Evolutionary conservation across 2,888 invertebrate species (phyloP).

Genomic region (Apamea crenata): DNA sequence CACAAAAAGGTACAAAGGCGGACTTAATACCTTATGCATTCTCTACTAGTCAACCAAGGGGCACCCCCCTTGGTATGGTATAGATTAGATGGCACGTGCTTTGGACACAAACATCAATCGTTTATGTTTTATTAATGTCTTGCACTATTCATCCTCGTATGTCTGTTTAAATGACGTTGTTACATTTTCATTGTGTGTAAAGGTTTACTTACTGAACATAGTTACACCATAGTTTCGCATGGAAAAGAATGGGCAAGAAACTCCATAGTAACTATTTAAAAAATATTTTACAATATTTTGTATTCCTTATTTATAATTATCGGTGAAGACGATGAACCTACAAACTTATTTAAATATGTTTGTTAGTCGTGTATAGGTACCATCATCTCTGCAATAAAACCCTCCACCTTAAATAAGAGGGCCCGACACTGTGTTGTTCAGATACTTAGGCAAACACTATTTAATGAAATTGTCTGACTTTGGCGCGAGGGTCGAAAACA

Average conservation of each 20-base stretch:
- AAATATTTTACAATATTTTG: neutral
- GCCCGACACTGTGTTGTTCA: conserved; percentile 30
- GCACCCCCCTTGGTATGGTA: too few relatives aligned
- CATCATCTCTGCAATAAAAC: conserved; percentile 1
- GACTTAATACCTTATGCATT: too few relatives aligned
- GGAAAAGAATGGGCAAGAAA: neutral
- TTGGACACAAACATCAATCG: neutral
- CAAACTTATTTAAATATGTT: neutral
- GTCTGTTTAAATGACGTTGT: neutral
- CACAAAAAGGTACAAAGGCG: too few relatives aligned
- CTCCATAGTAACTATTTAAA: neutral
- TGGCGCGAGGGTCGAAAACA: conserved; percentile 35
- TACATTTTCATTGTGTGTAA: neutral
- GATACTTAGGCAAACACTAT: conserved; percentile 55
- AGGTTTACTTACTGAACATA: neutral
- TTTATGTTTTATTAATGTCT: neutral
- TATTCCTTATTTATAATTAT: neutral
- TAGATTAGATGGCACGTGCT: too few relatives aligned
- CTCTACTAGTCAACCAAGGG: too few relatives aligned
- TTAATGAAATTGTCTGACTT: conserved; percentile 59
- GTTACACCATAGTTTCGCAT: neutral
- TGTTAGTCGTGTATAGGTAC: neutral
- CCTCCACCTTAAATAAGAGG: conserved; percentile 17
- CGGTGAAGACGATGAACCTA: neutral
- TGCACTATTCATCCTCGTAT: too few relatives aligned